Evolutionary conservation across 2,888 invertebrate genomes (phyloP), one percentile per base, ranked within the genome.

Genomic region (Mechanitis mazaeus): DNA sequence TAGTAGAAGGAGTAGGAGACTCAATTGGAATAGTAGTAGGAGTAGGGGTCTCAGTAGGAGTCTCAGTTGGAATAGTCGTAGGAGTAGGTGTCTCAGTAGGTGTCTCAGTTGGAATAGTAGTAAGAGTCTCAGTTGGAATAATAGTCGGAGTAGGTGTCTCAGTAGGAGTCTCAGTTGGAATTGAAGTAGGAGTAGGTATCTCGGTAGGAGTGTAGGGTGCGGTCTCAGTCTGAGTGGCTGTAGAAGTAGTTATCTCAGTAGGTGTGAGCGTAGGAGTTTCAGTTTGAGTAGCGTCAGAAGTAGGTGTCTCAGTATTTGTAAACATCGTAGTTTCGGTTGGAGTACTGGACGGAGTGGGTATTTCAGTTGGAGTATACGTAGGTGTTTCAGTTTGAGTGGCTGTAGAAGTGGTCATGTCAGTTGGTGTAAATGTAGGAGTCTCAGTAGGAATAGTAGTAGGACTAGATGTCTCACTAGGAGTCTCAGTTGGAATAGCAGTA

Each of bases 331-430:
- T 55, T n/a, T 59, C 63, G 5, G 63, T 60, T 33, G 9, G 33
- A 46, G 46, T 12, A 12, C 12, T 5, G 66, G 45, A 42, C 46
- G 56, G 33, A 31, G 55, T 55, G 2, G 50, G 28, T 5, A 12
- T 11, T 33, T 57, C 57, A 2, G 63, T 33, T 6, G 56, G 33
- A 12, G 55, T 56, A 20, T 35, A 35, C 3, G 59, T 61, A 12
- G 61, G 45, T 12, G 60, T 54, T 55, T 66, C 61, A 33, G 66
- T 60, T 6, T 66, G 58, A 42, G 60, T 61, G 1, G 60, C 59
- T 11, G 58, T 33, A 9, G 54, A 45, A 3, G 58, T 57, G 12
- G 57, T 59, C 3, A n/a, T 20, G 33, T 54, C 50, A 11, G 59
- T 33, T 1, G 56, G 45, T 20, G 58, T 56, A n/a, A 35, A 38